Conservation (phyloP, 35 echinoderm and acorn worm species). For the Stichopus chloronotus region DNA sequence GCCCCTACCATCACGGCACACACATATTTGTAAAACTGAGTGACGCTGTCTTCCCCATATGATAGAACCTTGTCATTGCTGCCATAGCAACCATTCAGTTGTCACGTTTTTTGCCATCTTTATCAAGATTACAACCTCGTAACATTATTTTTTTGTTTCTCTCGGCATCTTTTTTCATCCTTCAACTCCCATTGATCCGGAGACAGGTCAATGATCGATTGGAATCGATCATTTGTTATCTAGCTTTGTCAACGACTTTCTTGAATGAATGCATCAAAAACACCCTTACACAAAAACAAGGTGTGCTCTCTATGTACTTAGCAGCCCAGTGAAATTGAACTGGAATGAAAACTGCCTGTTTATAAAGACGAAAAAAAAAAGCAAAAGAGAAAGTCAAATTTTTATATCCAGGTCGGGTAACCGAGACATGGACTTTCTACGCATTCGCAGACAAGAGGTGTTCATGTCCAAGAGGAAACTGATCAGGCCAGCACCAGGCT, state of each 20-base stretch:
- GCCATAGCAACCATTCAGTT: background rate
- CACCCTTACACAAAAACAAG: background rate
- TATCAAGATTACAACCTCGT: background rate
- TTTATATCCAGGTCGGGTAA: no score
- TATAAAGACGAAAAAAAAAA: background rate
- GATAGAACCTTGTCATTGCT: no score
- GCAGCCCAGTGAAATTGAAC: no score
- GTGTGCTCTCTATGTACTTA: background rate
- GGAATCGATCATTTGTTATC: conserved; percentile 2
- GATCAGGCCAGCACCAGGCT: no score
- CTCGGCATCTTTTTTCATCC: background rate
- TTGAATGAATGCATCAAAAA: background rate
- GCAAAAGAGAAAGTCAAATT: no score
- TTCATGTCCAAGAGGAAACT: no score
- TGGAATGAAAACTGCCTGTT: background rate
- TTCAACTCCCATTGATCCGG: background rate
- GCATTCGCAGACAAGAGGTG: no score
- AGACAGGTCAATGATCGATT: background rate
- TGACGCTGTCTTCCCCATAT: no score
- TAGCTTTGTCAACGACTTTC: background rate
- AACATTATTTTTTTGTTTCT: background rate
- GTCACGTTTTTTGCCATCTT: background rate
- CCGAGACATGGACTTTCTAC: no score
- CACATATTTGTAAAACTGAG: no score
- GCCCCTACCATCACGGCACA: no score